Conservation (phyloP, 2,113 vertebrate genomes). For the Canis aureus region DNA sequence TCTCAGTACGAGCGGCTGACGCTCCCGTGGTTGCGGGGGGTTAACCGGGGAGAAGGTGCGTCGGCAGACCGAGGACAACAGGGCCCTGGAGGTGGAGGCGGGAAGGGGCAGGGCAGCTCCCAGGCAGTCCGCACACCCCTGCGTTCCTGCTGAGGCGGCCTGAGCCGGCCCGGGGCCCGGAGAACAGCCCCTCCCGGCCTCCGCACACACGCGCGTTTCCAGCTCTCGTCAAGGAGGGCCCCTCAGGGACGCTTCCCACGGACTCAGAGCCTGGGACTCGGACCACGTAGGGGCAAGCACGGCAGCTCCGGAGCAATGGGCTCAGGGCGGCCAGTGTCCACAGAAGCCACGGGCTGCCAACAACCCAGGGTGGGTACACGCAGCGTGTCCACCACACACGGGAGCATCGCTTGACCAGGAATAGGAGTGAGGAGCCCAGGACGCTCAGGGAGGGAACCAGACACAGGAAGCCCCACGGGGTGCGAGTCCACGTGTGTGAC, state of each 20-base stretch:
- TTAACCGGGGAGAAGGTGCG: neutral
- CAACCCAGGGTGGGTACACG: fast-evolving
- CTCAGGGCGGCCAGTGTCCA: no score
- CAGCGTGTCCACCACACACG: fast-evolving
- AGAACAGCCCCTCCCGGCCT: no score
- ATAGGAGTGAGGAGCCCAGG: neutral
- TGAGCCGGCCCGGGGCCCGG: no score
- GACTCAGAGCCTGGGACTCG: neutral
- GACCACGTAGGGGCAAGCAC: fast-evolving
- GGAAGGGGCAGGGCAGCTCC: neutral
- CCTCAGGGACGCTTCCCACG: neutral
- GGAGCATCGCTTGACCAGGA: fast-evolving
- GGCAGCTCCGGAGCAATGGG: neutral
- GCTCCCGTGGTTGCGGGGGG: fast-evolving
- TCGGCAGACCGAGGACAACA: fast-evolving
- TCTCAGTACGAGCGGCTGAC: neutral
- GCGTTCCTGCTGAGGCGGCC: neutral
- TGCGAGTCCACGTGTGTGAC: fast-evolving
- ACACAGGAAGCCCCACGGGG: fast-evolving
- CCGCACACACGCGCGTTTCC: neutral
- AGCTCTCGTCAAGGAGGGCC: neutral
- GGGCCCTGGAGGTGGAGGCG: fast-evolving
- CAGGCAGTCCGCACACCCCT: fast-evolving
- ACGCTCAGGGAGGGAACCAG: neutral
- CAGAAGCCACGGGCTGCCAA: neutral